Evolutionary conservation across 2,888 invertebrate genomes (phyloP), one percentile per base, ranked within the genome.

Genomic region (Anoplius nigerrimus): DNA sequence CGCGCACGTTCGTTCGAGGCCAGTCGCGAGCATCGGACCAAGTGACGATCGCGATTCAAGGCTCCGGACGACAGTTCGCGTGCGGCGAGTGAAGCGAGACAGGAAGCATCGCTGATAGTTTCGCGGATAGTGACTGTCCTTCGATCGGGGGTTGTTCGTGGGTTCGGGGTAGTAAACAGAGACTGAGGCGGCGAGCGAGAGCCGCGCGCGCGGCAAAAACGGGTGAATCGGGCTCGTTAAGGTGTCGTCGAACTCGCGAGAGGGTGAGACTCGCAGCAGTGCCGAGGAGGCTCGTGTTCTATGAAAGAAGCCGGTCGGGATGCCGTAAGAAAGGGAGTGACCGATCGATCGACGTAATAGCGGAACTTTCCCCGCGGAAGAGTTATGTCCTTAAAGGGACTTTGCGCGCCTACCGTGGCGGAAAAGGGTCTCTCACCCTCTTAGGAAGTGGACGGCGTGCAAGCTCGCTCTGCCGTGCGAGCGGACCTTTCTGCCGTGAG

Each of bases 311-410:
- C 18, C 34, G 8, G 34, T 34, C 34, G 34, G 34, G 11, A 34
- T n/a, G 11, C 6, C 34, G 34, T 11, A 34, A 34, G 34, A 46
- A 16, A 34, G 54, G 60, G 63, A 72, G 68, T 59, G 72, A 66
- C 67, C 66, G 71, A 78, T 78, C 76, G 79, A 79, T 74, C 67
- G 53, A 15, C 43, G 69, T 74, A 79, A 76, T 78, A 79, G 76
- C 70, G 64, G 69, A 74, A 74, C 59, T 79, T 76, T 53, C 59
- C 66, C 56, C 22, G 66, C 6, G 22, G 56, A 59, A 63, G 55
- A 21, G 64, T 21, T 27, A 63, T 57, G 66, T 58, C 51, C 63
- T 60, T 22, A 48, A 52, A 61, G 73, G 61, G 62, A 57, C 48
- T 6, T 34, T 34, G 34, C 34, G 34, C 34, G 48, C 18, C 58